A percentile compares a stretch with the other conserved stretches of the same genome.
phyloP scores from a whole-genome alignment of 2,113 vertebrate genomes.

The Nipponia nippon region DNA sequence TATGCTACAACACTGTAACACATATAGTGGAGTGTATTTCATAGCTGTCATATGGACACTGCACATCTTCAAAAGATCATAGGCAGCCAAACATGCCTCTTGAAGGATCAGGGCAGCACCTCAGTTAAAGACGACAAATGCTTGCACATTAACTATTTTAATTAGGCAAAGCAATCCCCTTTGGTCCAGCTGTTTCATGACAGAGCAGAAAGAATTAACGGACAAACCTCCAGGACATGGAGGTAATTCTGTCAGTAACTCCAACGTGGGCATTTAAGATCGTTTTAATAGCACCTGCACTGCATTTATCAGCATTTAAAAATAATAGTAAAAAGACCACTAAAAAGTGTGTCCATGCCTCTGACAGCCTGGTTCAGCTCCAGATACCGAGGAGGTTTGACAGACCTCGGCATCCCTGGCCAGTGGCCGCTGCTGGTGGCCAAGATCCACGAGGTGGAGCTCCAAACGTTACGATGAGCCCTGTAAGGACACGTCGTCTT shows the following conservation, averaged over 20 bases:
- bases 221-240: neutral
- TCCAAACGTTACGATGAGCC: neutral
- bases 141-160: neutral
- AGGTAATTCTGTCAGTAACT: neutral
- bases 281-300: rapidly evolving
- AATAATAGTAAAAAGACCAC: rapidly evolving
- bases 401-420: neutral
- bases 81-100: neutral
- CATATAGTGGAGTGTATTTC: rapidly evolving
- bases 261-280: rapidly evolving
- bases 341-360: rapidly evolving
- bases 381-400: rapidly evolving
- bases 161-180: neutral
- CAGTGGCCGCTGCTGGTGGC: neutral
- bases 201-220: neutral
- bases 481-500: rapidly evolving
- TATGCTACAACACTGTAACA: neutral
- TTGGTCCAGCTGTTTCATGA: no score
- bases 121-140: neutral
- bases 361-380: neutral
- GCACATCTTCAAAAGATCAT: neutral
- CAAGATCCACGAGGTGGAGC: neutral
- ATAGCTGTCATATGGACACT: no score
- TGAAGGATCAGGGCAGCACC: neutral
- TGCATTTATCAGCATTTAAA: neutral